phyloP scores from a whole-genome alignment of 2,888 invertebrate genomes.

The Microctonus brassicae region DNA sequence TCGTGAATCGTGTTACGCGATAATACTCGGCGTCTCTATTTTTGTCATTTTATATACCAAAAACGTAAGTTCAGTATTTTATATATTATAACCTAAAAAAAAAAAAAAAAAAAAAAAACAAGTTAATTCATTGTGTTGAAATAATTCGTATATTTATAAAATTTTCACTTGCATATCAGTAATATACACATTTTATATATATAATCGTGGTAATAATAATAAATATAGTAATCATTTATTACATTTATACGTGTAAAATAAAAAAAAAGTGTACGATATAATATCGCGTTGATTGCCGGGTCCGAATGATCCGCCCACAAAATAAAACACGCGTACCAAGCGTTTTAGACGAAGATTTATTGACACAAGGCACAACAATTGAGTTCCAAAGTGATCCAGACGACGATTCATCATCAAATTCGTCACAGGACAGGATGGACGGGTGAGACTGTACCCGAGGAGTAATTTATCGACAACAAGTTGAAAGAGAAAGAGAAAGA shows the following conservation, averaged over 20 bases:
- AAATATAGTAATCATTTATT: too few species aligned
- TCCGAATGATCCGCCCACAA: slow-evolving; percentile 18
- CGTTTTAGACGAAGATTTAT: background rate
- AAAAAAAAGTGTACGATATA: background rate
- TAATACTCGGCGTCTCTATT: background rate
- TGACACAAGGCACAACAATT: slow-evolving; percentile 14
- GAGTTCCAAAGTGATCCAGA: slow-evolving; percentile 1
- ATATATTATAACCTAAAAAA: background rate
- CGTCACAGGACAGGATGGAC: slow-evolving; percentile 60
- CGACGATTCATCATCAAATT: slow-evolving; percentile 24
- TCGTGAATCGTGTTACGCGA: slow-evolving; percentile 23
- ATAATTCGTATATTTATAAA: background rate
- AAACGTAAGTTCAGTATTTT: background rate
- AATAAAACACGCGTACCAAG: slow-evolving; percentile 2
- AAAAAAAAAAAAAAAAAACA: background rate
- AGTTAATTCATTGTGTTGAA: background rate
- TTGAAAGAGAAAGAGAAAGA: slow-evolving; percentile 19
- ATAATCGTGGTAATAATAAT: background rate
- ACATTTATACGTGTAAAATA: background rate
- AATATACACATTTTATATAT: background rate
- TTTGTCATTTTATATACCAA: background rate
- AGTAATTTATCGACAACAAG: slow-evolving; percentile 51
- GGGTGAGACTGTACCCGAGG: slow-evolving; percentile 58
- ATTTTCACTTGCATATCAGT: background rate
- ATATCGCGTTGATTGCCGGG: slow-evolving; percentile 5